Conservation (phyloP, 2,888 invertebrate genomes). For the Lepidocyrtoides sp. region DNA sequence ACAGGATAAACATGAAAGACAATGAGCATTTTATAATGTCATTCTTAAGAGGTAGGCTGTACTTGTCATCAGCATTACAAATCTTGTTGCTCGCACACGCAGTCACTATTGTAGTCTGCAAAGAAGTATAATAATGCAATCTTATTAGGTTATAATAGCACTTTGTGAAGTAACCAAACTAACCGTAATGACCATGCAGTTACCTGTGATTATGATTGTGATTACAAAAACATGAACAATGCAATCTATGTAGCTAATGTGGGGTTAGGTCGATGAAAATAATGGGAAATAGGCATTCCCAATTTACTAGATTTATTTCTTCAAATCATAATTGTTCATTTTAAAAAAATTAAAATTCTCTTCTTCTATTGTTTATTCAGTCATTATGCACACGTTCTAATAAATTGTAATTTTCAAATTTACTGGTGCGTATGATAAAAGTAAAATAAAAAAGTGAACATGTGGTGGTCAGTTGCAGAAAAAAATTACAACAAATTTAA, state of each 20-base stretch:
- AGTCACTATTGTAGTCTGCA: background rate
- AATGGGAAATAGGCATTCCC: slow-evolving; percentile 31
- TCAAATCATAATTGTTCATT: slow-evolving; percentile 24
- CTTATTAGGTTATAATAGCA: background rate
- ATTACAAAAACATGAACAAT: slow-evolving; percentile 48
- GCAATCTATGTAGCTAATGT: slow-evolving; percentile 14
- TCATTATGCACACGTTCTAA: background rate
- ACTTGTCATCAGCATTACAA: slow-evolving; percentile 58
- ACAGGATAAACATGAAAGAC: background rate
- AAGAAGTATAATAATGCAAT: background rate
- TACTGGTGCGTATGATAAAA: background rate
- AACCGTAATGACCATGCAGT: slow-evolving; percentile 28
- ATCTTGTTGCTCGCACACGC: slow-evolving; percentile 21
- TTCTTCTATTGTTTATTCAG: slow-evolving; percentile 11
- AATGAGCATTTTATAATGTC: slow-evolving; percentile 49
- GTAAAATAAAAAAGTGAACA: background rate
- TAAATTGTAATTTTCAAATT: background rate
- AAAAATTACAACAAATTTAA: background rate
- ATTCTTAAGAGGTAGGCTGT: slow-evolving; percentile 40
- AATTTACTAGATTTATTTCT: slow-evolving; percentile 22
- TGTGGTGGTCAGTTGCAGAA: background rate
- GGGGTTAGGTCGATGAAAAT: slow-evolving; percentile 36
- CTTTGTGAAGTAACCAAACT: slow-evolving; percentile 38
- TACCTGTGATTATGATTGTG: background rate
- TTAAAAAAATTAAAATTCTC: background rate